These are phyloP conservation scores for Timema podura DNA, from an alignment of 2,888 invertebrate genomes.

Conservation along the genomic window DNA sequence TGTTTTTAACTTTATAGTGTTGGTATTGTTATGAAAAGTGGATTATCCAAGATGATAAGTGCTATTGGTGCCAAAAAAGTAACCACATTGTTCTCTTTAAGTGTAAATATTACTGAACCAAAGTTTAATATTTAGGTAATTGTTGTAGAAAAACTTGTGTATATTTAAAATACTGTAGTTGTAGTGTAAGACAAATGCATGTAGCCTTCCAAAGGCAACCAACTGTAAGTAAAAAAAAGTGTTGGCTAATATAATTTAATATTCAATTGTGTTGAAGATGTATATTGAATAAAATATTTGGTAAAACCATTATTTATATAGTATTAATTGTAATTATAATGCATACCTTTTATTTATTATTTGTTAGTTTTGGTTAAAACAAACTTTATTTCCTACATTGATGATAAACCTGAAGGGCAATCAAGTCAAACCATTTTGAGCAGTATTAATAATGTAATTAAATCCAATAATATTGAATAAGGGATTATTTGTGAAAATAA, in stretches of 20 bases:
- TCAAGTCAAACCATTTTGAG: too few species aligned
- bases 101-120: conserved; percentile 12
- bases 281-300: conserved; percentile 3
- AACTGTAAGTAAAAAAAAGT: not conserved
- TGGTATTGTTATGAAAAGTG: conserved; percentile 11
- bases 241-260: conserved; percentile 9
- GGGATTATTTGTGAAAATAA: too few species aligned
- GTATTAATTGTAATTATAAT: too few species aligned
- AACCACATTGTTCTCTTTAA: conserved; percentile 1
- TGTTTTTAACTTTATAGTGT: conserved; percentile 6
- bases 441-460: too few species aligned
- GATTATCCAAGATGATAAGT: not conserved
- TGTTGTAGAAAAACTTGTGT: not conserved
- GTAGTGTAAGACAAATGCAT: conserved; percentile 1
- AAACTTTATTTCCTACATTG: too few species aligned
- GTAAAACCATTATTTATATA: too few species aligned
- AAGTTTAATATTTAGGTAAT: conserved; percentile 14
- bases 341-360: too few species aligned
- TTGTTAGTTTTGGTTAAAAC: too few species aligned
- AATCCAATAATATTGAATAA: too few species aligned
- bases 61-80: conserved; percentile 12
- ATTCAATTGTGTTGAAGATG: conserved; percentile 10
- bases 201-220: conserved; percentile 14
- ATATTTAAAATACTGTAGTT: not conserved
- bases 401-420: too few species aligned